These are phyloP conservation scores for Tetranychus cinnabarinus DNA, from an alignment of 1,140 invertebrate species.

Conservation along the genomic window DNA sequence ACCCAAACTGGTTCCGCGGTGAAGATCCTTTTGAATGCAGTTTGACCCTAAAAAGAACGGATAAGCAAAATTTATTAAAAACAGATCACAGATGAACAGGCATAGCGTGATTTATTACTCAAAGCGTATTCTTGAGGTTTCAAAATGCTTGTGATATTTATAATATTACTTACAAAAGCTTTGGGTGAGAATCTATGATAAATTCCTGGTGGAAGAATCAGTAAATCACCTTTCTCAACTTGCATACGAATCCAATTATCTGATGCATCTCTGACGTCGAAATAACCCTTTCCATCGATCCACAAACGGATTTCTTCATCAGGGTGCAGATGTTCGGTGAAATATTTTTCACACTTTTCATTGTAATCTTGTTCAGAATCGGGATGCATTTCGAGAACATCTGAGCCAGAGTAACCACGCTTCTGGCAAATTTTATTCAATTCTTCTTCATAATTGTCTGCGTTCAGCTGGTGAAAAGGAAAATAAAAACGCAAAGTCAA, in stretches of 20 bases:
- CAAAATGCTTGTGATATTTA: too few relatives aligned
- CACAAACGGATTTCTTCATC: slow-evolving; percentile 89
- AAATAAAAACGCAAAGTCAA: too few relatives aligned
- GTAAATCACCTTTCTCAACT: slow-evolving; percentile 57
- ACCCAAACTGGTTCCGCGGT: slow-evolving; percentile 78
- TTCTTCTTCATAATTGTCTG: slow-evolving; percentile 23
- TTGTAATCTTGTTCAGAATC: slow-evolving; percentile 66
- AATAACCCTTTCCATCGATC: slow-evolving; percentile 70
- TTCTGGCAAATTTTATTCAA: slow-evolving; percentile 42
- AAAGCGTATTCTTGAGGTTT: too few relatives aligned
- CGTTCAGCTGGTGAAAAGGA: slow-evolving; percentile 12
- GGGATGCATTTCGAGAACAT: slow-evolving; percentile 57
- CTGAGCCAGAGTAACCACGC: slow-evolving; percentile 68
- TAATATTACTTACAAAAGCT: too few relatives aligned
- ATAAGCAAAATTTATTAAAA: background rate
- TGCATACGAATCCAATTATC: slow-evolving; percentile 84
- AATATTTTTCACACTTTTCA: slow-evolving; percentile 70
- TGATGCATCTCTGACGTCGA: slow-evolving; percentile 65
- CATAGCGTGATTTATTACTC: too few relatives aligned
- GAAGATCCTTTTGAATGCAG: slow-evolving; percentile 63
- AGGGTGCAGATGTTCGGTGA: slow-evolving; percentile 75
- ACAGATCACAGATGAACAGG: background rate
- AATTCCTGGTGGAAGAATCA: slow-evolving; percentile 82
- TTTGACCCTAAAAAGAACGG: slow-evolving; percentile 35
- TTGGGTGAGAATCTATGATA: slow-evolving; percentile 95